Conservation (phyloP, 1,140 invertebrate species). For the Caenorhabditis brenneri region DNA sequence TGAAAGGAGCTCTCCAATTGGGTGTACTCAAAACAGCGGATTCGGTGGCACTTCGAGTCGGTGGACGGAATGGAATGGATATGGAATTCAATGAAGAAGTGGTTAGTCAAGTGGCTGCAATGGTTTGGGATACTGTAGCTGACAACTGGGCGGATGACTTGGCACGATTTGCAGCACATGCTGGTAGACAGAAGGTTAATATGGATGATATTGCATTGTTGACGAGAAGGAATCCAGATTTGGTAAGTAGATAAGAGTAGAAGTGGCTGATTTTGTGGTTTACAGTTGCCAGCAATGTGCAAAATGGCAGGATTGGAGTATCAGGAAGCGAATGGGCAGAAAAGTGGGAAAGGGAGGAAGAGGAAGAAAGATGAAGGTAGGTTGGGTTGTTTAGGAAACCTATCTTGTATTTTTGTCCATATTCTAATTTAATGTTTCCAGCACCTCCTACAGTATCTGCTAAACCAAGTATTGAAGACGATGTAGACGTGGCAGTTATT, state of each 20-base stretch:
- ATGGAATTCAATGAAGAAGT: slow-evolving; percentile 21
- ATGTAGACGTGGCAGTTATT: neutral
- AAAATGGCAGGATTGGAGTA: neutral
- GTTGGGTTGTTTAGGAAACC: neutral
- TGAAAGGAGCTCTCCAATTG: slow-evolving; percentile 6
- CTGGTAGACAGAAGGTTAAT: neutral
- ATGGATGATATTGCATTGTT: slow-evolving; percentile 37
- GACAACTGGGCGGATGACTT: slow-evolving; percentile 44
- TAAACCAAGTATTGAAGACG: neutral
- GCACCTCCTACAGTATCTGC: neutral
- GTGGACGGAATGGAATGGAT: slow-evolving; percentile 17
- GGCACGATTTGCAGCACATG: slow-evolving; percentile 33
- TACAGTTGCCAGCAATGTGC: neutral
- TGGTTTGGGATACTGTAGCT: slow-evolving; percentile 42
- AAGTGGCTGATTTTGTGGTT: neutral
- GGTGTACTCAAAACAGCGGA: slow-evolving; percentile 7
- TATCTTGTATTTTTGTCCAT: too few species aligned
- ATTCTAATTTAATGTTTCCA: neutral
- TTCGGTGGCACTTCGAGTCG: neutral
- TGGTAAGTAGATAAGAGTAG: neutral
- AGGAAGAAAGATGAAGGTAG: neutral
- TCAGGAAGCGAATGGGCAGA: neutral
- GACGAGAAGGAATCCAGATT: slow-evolving; percentile 38
- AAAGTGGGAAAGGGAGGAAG: neutral
- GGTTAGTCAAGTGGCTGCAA: neutral